Percentiles rank a stretch among this genome's conserved stretches.
Evolutionary conservation across 2,888 invertebrate species (phyloP).

Genomic region (Hypena proboscidalis): DNA sequence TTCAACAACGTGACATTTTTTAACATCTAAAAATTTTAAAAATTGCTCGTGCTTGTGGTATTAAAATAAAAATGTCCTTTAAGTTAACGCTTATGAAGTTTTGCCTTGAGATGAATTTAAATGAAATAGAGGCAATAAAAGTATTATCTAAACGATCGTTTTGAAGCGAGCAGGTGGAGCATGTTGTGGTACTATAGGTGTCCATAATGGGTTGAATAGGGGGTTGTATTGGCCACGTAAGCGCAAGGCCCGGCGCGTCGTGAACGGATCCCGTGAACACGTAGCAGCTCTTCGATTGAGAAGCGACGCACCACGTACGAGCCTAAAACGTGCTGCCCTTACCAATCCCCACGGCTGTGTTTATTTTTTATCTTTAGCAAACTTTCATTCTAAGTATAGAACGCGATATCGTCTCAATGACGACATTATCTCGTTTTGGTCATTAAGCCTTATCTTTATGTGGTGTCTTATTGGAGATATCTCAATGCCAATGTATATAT

Average conservation of each 20-base stretch:
- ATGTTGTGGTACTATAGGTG: slow-evolving; percentile 8
- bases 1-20: slow-evolving; percentile 28
- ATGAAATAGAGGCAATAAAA: slow-evolving; percentile 12
- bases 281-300: slow-evolving; percentile 51
- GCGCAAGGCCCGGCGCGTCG: slow-evolving; percentile 9
- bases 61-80: slow-evolving; percentile 8
- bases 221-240: slow-evolving; percentile 13
- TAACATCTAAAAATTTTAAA: no score
- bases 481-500: no score
- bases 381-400: slow-evolving; percentile 62
- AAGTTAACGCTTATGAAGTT: slow-evolving; percentile 13
- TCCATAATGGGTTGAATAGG: slow-evolving; percentile 6
- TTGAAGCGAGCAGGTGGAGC: slow-evolving; percentile 16
- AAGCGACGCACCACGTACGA: slow-evolving; percentile 57
- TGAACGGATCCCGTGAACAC: slow-evolving; percentile 36
- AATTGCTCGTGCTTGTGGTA: no score
- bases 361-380: slow-evolving; percentile 55
- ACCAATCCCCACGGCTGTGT: slow-evolving; percentile 55
- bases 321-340: slow-evolving; percentile 58
- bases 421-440: slow-evolving; percentile 41
- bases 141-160: slow-evolving; percentile 26
- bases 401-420: slow-evolving; percentile 39
- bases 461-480: no score
- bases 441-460: slow-evolving; percentile 7
- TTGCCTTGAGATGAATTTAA: slow-evolving; percentile 9